Evolutionary conservation across 2,797 vertebrate genomes (phyloP), one percentile per base, ranked within the genome.

Genomic region (Sebastes diaconus): DNA sequence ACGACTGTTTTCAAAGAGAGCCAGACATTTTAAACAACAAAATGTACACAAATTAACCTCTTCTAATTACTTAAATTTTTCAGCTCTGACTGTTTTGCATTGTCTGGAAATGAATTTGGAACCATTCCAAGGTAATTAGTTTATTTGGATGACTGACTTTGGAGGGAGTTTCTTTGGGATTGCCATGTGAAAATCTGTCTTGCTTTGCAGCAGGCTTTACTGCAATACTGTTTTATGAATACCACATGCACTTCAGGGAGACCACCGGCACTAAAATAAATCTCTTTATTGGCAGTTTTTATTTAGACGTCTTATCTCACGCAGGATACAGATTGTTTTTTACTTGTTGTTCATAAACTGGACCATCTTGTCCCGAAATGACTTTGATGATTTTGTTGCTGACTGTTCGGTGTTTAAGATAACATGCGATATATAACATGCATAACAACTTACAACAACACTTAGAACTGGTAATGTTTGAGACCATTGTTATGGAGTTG

Each of bases 61-160:
- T 64, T 77, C n/a, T 74, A 60, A 52, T 63, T 4, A 80, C 36
- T 73, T 42, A 20, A 30, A 63, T 67, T 61, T 30, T 27, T 63
- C 58, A 76, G 76, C 71, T 34, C 29, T 63, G 65, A 57, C 36
- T 52, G 58, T 80, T 60, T 76, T 81, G 77, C 60, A 46, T 79
- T 71, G 70, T 71, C 63, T 59, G 76, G 52, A 79, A 74, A 68
- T 75, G 24, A 32, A 82, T 84, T 80, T 84, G 85, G 73, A 74
- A 57, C 34, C 36, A 57, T 52, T 87, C 82, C 86, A 89, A 81
- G 27, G 70, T 60, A 89, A 91, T 88, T 84, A 81, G 60, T 75
- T 70, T 60, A 79, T 83, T 77, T 81, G 66, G 72, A 67, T 66
- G 60, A 68, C 66, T 57, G 61, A 59, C 55, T 87, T 79, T 12